Evolutionary conservation across 2,888 invertebrate species (phyloP).

Genomic region (Drosophila mayaguana): DNA sequence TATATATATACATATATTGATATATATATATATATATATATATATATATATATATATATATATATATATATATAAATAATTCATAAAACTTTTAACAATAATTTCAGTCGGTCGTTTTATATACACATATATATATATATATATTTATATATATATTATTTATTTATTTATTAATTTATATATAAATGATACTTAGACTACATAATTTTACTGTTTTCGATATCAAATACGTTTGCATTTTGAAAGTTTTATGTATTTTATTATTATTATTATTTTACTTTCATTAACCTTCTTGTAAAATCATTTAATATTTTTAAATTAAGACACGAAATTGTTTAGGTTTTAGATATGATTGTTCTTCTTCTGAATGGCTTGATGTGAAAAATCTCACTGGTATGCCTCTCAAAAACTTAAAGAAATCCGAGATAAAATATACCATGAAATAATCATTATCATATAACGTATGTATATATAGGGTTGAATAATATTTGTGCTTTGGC

Average conservation of each 20-base stretch:
- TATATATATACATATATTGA: slow-evolving; percentile 76
- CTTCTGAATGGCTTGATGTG: slow-evolving; percentile 62
- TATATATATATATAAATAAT: slow-evolving; percentile 77
- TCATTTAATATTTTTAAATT: slow-evolving; percentile 67
- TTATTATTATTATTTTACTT: slow-evolving; percentile 24
- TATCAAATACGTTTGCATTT: slow-evolving; percentile 51
- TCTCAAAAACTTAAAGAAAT: slow-evolving; percentile 25
- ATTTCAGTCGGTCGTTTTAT: slow-evolving; percentile 83
- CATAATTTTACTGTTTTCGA: slow-evolving; percentile 51
- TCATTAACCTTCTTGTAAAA: slow-evolving; percentile 51
- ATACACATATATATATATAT: slow-evolving; percentile 57
- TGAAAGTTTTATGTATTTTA: slow-evolving; percentile 37
- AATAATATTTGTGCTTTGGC: slow-evolving; percentile 43
- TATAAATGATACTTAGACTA: slow-evolving; percentile 63
- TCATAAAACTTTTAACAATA: slow-evolving; percentile 83
- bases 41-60: slow-evolving; percentile 46
- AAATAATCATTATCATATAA: background rate
- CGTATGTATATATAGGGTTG: slow-evolving; percentile 7
- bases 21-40: too few species aligned
- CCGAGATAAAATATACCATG: too few species aligned
- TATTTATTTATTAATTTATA: slow-evolving; percentile 55
- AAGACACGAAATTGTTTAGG: slow-evolving; percentile 74
- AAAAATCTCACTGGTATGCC: slow-evolving; percentile 41
- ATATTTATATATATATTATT: slow-evolving; percentile 62
- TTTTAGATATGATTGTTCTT: slow-evolving; percentile 75